Evolutionary conservation across 2,113 vertebrate genomes (phyloP).

Genomic region (Gyps fulvus): DNA sequence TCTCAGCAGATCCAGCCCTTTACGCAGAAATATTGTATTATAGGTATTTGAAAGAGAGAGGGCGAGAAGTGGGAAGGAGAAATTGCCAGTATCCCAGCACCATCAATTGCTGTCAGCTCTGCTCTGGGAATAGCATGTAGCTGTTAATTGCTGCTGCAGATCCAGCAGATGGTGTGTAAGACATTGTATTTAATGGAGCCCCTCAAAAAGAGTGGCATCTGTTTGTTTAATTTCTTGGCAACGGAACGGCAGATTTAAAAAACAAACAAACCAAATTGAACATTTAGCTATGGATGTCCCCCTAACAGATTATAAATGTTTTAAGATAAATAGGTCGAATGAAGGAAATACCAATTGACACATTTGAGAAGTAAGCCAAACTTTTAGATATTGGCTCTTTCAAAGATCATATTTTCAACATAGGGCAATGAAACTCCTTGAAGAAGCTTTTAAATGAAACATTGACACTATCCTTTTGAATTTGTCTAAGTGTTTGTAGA

Average conservation of each 20-base stretch:
- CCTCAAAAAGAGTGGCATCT: conserved; percentile 72
- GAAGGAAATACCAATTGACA: conserved; percentile 27
- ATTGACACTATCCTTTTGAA: neutral
- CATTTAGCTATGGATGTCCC: conserved; percentile 43
- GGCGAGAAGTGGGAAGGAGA: neutral
- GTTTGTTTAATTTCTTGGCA: conserved; percentile 76
- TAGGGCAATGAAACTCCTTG: neutral
- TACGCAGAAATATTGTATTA: neutral
- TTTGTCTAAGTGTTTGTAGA: neutral
- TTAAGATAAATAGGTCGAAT: conserved; percentile 65
- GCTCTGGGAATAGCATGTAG: conserved; percentile 61
- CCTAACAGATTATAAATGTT: conserved; percentile 28
- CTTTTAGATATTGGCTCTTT: neutral
- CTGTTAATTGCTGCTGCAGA: conserved; percentile 76
- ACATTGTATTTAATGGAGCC: conserved; percentile 60
- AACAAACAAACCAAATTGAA: conserved; percentile 57
- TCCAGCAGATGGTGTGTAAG: conserved; percentile 73
- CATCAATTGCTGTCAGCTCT: conserved; percentile 43
- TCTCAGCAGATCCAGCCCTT: neutral
- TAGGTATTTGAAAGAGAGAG: neutral
- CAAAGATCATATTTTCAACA: neutral
- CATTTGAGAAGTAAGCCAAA: conserved; percentile 18
- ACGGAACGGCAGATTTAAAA: conserved; percentile 56
- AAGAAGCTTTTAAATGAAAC: neutral
- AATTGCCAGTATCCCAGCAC: neutral